Percentiles rank a stretch among this genome's conserved stretches.
Conservation (phyloP, 2,113 vertebrate species). For the Passerina amoena region DNA sequence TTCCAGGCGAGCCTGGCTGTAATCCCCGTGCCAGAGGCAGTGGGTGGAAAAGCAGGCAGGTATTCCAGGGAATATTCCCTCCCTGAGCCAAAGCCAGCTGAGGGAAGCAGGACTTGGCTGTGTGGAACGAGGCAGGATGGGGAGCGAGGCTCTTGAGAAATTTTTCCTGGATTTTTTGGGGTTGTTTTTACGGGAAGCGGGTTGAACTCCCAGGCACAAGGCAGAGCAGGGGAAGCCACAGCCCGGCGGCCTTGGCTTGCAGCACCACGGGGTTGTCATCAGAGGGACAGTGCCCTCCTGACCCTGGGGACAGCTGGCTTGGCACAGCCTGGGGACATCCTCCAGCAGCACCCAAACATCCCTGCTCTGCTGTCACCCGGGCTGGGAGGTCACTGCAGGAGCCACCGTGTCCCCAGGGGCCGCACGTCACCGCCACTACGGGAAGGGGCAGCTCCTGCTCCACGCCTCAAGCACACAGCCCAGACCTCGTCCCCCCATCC, state of each 20-base stretch:
- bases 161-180: neutral
- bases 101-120: neutral
- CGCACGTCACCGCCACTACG: rapidly evolving
- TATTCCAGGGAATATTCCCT: neutral
- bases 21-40: neutral
- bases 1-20: neutral
- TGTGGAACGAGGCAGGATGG: neutral
- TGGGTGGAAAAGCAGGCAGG: neutral
- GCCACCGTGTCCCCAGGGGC: neutral
- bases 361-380: neutral
- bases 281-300: neutral
- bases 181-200: neutral
- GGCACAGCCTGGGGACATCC: neutral
- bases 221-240: neutral
- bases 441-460: neutral
- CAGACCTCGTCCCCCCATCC: rapidly evolving
- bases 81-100: neutral
- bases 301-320: neutral
- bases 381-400: neutral
- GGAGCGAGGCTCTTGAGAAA: neutral
- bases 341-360: neutral
- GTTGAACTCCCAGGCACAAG: neutral
- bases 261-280: neutral
- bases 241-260: neutral
- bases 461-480: neutral